A percentile compares a stretch with the other conserved stretches of the same genome.
Conservation (phyloP, 2,888 invertebrate genomes). For the Drosophila neutralis region DNA sequence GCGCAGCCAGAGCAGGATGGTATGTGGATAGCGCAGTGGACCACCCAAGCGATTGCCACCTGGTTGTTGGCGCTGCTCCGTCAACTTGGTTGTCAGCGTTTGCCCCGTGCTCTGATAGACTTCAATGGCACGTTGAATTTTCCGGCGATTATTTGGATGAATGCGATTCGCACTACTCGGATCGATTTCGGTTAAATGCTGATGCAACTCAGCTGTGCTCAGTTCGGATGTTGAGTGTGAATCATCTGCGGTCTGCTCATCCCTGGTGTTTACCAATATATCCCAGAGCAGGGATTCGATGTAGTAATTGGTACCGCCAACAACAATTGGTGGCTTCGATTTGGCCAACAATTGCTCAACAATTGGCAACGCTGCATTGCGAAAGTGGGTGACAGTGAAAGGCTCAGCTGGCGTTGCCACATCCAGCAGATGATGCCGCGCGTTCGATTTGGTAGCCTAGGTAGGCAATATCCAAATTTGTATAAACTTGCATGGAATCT, state of each 20-base stretch:
- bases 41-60: conserved; percentile 89
- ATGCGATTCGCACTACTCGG: conserved; percentile 91
- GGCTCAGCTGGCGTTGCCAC: conserved; percentile 91
- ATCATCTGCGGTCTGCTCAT: conserved; percentile 1
- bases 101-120: conserved; percentile 81
- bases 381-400: conserved; percentile 94
- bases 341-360: conserved; percentile 90
- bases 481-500: conserved; percentile 99
- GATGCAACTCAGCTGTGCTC: conserved; percentile 87
- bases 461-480: conserved; percentile 96
- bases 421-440: conserved; percentile 95
- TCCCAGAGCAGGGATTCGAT: conserved; percentile 98
- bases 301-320: conserved; percentile 99
- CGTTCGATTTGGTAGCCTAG: conserved; percentile 91
- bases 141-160: conserved; percentile 96
- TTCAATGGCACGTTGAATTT: conserved; percentile 89
- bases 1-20: conserved; percentile 93
- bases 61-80: conserved; percentile 81
- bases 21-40: conserved; percentile 90
- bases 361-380: conserved; percentile 91
- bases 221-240: conserved; percentile 37
- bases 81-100: conserved; percentile 77
- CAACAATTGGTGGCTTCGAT: conserved; percentile 94
- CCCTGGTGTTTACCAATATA: conserved; percentile 87
- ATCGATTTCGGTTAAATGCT: conserved; percentile 90